Percentiles rank a stretch among this genome's conserved stretches.
phyloP scores from a whole-genome alignment of 2,888 invertebrate species.

The Drosophila macrospina region DNA sequence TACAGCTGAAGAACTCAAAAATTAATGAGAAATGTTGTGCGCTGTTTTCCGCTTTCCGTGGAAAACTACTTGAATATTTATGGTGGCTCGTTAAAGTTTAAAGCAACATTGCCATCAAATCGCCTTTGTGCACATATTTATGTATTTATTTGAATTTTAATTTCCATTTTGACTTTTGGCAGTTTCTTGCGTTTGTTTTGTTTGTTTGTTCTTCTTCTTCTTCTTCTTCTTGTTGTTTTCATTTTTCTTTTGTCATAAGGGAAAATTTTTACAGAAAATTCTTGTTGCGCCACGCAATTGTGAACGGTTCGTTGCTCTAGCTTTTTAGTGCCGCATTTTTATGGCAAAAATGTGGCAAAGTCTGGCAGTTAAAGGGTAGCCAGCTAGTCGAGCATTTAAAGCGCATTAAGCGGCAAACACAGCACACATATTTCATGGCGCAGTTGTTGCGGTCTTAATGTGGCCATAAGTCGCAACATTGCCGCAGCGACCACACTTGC shows the following conservation, averaged over 20 bases:
- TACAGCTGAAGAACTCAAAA: constrained; percentile 37
- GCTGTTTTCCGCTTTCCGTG: constrained; percentile 34
- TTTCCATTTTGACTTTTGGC: constrained; percentile 44
- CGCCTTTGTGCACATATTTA: constrained; percentile 40
- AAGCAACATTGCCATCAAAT: constrained; percentile 20
- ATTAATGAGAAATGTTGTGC: too few species aligned
- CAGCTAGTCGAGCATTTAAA: background rate
- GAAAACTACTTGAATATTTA: constrained; percentile 71
- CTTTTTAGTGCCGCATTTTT: constrained; percentile 42
- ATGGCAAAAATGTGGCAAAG: constrained; percentile 1
- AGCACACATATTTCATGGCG: constrained; percentile 11
- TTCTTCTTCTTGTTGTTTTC: constrained; percentile 6
- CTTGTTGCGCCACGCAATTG: constrained; percentile 26
- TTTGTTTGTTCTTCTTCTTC: constrained; percentile 2
- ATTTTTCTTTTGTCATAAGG: constrained; percentile 64
- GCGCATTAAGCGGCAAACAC: background rate
- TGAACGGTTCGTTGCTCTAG: constrained; percentile 27
- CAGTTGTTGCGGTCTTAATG: constrained; percentile 42
- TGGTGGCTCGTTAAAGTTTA: constrained; percentile 42
- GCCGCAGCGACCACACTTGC: constrained; percentile 18
- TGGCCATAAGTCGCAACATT: constrained; percentile 46
- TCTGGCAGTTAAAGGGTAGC: background rate
- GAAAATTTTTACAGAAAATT: constrained; percentile 61
- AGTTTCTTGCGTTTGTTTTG: constrained; percentile 32
- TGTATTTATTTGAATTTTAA: constrained; percentile 67